These are phyloP conservation scores for Psittacus erithacus DNA, from an alignment of 2,113 vertebrate species.

Conservation along the genomic window DNA sequence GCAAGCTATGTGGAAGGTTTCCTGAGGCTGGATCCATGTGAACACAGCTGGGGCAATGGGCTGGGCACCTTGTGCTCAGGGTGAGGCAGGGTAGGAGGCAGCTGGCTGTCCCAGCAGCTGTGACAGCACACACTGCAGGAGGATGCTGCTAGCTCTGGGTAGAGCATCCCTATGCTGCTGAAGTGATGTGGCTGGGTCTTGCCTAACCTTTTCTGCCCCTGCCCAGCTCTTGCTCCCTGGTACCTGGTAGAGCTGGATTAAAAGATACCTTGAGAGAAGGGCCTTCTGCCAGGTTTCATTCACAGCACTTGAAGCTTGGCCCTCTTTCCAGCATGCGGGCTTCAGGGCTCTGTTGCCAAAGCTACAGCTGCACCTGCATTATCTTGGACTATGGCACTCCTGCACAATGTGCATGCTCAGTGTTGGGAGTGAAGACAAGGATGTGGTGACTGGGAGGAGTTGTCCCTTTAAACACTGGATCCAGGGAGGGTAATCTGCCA, in stretches of 20 bases:
- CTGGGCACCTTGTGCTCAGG: neutral
- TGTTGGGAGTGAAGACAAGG: neutral
- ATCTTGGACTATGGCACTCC: fast-evolving
- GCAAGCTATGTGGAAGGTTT: neutral
- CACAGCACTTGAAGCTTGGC: neutral
- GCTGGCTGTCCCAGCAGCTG: neutral
- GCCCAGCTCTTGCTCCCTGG: neutral
- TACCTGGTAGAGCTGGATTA: neutral
- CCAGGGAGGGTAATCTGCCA: conserved; percentile 34
- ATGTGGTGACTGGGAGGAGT: neutral
- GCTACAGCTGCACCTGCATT: fast-evolving
- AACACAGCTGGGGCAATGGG: fast-evolving
- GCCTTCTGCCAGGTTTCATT: neutral
- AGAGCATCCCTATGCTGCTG: neutral
- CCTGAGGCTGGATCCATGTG: neutral
- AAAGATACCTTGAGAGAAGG: neutral
- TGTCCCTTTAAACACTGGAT: conserved; percentile 30
- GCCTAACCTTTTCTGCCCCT: neutral
- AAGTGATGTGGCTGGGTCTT: fast-evolving
- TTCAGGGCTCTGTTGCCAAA: neutral
- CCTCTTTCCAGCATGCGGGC: fast-evolving
- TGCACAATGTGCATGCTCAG: fast-evolving
- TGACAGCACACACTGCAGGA: neutral
- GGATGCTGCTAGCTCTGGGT: neutral
- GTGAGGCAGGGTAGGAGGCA: neutral